Percentiles rank a stretch among this genome's conserved stretches.
Conservation (phyloP, 2,797 vertebrate genomes). For the Gobio occitaniae region DNA sequence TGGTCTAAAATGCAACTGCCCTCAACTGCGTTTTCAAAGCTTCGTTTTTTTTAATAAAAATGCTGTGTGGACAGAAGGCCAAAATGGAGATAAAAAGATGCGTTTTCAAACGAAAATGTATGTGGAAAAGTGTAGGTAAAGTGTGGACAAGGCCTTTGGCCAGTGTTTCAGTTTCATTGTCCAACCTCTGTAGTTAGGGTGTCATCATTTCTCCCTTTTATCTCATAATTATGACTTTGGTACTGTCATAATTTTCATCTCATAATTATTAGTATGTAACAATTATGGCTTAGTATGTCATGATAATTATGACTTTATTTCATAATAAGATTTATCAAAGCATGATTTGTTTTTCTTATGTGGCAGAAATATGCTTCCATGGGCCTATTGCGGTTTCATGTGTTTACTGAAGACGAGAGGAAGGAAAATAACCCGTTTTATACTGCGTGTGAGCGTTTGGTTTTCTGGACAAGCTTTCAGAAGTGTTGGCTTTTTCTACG, state of each 20-base stretch:
- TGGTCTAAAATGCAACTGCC: no score
- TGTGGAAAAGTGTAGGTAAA: no score
- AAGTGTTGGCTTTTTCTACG: background rate
- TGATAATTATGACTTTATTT: background rate
- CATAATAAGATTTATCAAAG: background rate
- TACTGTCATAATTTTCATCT: background rate
- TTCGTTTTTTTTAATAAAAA: no score
- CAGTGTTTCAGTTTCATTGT: background rate
- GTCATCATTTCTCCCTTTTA: background rate
- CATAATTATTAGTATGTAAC: background rate
- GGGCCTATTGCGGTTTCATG: background rate
- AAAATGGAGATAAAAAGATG: no score
- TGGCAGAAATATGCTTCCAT: background rate
- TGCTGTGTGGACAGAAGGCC: no score
- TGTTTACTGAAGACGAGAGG: background rate
- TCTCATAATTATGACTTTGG: background rate
- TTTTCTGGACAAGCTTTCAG: constrained; percentile 5
- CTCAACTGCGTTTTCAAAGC: no score
- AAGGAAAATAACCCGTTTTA: background rate
- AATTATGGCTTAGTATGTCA: background rate
- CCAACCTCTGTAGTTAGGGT: background rate
- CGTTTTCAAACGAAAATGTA: no score
- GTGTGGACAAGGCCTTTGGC: no score
- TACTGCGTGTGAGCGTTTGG: background rate
- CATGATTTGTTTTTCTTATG: background rate